Conservation (phyloP, 2,888 invertebrate genomes). For the Polylopha cassiicola region DNA sequence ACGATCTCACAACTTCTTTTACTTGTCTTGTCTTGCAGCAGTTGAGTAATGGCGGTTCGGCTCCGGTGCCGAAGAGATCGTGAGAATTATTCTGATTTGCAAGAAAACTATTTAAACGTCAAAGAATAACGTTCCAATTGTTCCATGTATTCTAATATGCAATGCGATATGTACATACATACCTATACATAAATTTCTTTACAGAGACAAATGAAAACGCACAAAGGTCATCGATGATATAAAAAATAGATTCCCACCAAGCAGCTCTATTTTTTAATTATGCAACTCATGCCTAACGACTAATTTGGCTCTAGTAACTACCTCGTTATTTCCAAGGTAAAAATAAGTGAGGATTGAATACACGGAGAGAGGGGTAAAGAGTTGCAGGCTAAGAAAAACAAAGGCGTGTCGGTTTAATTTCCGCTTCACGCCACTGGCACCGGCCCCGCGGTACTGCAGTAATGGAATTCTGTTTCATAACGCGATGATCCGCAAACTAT, state of each 20-base stretch:
- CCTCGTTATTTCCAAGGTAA: too few relatives aligned
- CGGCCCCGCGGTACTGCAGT: slow-evolving; percentile 18
- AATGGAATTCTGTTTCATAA: slow-evolving; percentile 28
- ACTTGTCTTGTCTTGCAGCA: slow-evolving; percentile 42
- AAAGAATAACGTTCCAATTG: too few relatives aligned
- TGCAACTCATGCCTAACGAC: too few relatives aligned
- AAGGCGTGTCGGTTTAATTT: slow-evolving; percentile 55
- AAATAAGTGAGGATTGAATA: not conserved
- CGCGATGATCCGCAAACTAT: slow-evolving; percentile 11
- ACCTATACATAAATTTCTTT: too few relatives aligned
- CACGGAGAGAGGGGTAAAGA: slow-evolving; percentile 16
- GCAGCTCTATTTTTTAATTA: too few relatives aligned
- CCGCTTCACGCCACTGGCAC: slow-evolving; percentile 37
- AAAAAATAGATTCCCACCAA: too few relatives aligned
- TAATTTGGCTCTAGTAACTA: too few relatives aligned
- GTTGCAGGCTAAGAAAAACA: slow-evolving; percentile 27
- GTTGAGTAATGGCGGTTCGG: slow-evolving; percentile 45
- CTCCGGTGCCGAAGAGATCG: slow-evolving; percentile 38
- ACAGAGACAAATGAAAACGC: too few relatives aligned
- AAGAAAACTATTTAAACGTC: too few relatives aligned
- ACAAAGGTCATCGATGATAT: too few relatives aligned
- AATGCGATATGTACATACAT: too few relatives aligned
- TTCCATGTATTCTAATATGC: too few relatives aligned
- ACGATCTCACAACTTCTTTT: slow-evolving; percentile 53
- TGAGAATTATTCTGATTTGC: slow-evolving; percentile 42